These are phyloP conservation scores for Siniperca obscura DNA, from an alignment of 2,797 vertebrate genomes.

Conservation along the genomic window DNA sequence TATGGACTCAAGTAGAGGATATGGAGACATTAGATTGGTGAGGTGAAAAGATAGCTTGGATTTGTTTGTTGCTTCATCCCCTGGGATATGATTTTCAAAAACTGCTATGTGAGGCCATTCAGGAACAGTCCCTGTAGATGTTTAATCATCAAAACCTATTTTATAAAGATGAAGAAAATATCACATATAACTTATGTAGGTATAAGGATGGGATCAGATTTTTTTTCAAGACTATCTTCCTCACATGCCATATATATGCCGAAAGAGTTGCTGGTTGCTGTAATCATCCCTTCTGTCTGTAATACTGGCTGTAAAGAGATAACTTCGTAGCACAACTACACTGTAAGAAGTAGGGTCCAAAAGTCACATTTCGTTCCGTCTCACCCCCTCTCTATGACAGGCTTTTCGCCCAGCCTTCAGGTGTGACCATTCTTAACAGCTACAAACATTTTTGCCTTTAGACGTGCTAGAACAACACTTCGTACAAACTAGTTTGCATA, in stretches of 20 bases:
- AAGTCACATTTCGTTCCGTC: not conserved
- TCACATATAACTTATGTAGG: not conserved
- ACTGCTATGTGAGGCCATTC: not conserved
- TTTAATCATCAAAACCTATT: not conserved
- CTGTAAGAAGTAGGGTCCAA: not conserved
- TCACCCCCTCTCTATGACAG: not conserved
- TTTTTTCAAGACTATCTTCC: not conserved
- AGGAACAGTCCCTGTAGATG: not conserved
- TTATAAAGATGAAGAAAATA: not conserved
- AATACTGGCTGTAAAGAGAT: not conserved
- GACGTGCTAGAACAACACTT: not conserved
- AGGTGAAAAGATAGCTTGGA: not conserved
- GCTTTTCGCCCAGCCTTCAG: not conserved
- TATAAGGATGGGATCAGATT: not conserved
- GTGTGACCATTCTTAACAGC: not conserved
- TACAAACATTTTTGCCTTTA: no score
- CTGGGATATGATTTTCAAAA: not conserved
- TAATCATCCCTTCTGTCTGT: not conserved
- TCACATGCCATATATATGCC: not conserved
- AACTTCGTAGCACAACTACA: not conserved
- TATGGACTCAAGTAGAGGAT: slow-evolving; percentile 6
- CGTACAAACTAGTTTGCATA: not conserved
- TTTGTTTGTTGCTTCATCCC: not conserved
- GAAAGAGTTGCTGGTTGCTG: not conserved
- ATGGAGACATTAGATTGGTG: not conserved